phyloP scores from a whole-genome alignment of 2,797 vertebrate genomes.

The Diglossa cyanea region DNA sequence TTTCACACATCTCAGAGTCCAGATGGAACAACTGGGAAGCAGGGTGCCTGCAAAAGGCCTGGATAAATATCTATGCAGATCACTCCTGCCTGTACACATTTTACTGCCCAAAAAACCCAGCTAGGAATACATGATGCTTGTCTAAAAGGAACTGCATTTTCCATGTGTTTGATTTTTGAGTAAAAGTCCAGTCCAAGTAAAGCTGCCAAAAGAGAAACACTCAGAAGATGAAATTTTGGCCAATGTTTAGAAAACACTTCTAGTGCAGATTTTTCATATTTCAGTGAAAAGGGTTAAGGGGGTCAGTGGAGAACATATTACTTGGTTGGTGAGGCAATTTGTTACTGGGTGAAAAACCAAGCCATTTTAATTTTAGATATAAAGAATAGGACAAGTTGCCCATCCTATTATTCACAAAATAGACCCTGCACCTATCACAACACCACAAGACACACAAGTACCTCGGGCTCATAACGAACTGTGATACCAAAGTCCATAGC shows the following conservation, averaged over 20 bases:
- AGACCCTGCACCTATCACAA: neutral
- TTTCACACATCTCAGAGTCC: neutral
- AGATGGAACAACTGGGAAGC: neutral
- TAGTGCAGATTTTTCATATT: neutral
- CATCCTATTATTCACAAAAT: neutral
- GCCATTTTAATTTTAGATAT: neutral
- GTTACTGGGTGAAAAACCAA: neutral
- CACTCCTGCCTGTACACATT: neutral
- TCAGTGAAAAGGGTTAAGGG: neutral
- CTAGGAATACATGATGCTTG: neutral
- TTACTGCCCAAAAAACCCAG: neutral
- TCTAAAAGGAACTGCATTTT: neutral
- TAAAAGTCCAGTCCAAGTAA: neutral
- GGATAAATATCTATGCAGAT: neutral
- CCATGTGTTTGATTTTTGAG: neutral
- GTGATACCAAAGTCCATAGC: constrained; percentile 81
- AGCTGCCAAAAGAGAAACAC: neutral
- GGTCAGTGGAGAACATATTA: neutral
- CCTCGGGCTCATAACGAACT: constrained; percentile 84
- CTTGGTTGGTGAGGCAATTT: neutral
- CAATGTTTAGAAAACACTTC: neutral
- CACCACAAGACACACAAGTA: constrained; percentile 28
- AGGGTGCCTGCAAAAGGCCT: neutral
- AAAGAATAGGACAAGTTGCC: neutral
- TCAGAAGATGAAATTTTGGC: neutral